Conservation (phyloP, 2,113 vertebrate genomes). For the Chloroceryle aenea region DNA sequence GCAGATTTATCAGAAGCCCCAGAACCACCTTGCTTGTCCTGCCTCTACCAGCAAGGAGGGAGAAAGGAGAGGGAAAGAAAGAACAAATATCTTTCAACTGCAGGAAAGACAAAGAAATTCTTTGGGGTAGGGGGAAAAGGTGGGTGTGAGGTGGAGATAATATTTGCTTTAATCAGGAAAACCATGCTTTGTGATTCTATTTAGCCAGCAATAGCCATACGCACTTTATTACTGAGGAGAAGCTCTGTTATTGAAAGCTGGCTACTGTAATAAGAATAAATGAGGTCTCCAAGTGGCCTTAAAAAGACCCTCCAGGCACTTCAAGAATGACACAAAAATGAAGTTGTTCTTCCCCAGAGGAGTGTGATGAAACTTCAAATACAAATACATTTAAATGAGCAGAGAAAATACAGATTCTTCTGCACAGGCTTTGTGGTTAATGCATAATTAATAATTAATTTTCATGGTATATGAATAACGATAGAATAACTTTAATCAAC, state of each 20-base stretch:
- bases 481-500: neutral
- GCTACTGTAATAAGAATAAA: neutral
- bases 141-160: neutral
- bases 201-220: neutral
- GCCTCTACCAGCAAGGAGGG: neutral
- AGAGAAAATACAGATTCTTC: neutral
- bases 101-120: neutral
- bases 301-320: neutral
- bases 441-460: neutral
- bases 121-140: neutral
- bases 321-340: neutral
- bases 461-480: neutral
- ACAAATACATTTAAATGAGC: slow-evolving; percentile 16
- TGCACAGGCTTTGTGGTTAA: neutral
- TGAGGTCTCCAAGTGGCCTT: neutral
- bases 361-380: neutral
- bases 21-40: neutral
- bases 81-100: neutral
- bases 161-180: neutral
- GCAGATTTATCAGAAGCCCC: neutral
- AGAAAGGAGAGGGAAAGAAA: neutral
- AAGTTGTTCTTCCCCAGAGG: neutral
- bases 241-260: neutral
- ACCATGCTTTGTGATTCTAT: neutral
- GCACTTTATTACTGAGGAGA: neutral